Base-by-base conservation (phyloP, 2,888 invertebrate species). In the Cabera pusaria region DNA sequence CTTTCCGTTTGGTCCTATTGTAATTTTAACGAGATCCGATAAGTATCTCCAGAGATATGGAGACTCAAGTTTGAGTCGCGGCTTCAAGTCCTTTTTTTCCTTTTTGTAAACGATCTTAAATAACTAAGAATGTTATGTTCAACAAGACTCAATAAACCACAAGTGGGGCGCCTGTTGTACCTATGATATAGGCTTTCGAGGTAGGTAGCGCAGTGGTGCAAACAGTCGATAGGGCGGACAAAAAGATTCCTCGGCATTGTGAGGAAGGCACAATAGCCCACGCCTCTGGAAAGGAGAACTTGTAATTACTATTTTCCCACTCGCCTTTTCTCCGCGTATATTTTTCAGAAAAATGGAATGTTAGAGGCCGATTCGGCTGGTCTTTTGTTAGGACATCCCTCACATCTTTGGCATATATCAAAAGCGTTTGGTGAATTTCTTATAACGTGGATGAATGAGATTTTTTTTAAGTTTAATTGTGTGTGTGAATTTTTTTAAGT, bases 301-400 rank as follows among this genome's bases (percentile, higher is more conserved):
- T 88, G 85, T 87, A 88, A 88, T 88, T 88, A 88, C 87, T 83
- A 84, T 83, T 85, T 85, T 84, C 84, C 86, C 79, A 75, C 73
- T 66, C 60, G 66, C 70, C 71, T 70, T 82, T 80, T 85, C 84
- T 83, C 78, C 78, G 62, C 60, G 67, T 76, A 71, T 79, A 81
- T 83, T 82, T 84, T 86, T 82, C 79, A 77, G 65, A 72, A 76
- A 76, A 83, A 78, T 78, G 69, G 72, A 70, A 79, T 77, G 75
- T 75, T 40, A 41, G 39, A 74, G n/a, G 70, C 68, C 61, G 61
- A 52, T 49, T 45, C 52, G 46, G 39, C 48, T 45, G 34, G 48
- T 32, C 63, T 67, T 71, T 81, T 80, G 72, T 78, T 59, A 56
- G 42, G 46, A 45, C 57, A 49, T 65, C 59, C 59, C 59, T 74